A percentile compares a stretch with the other conserved stretches of the same genome.
Evolutionary conservation across 2,888 invertebrate genomes (phyloP).

Genomic region (Ligdia adustata): DNA sequence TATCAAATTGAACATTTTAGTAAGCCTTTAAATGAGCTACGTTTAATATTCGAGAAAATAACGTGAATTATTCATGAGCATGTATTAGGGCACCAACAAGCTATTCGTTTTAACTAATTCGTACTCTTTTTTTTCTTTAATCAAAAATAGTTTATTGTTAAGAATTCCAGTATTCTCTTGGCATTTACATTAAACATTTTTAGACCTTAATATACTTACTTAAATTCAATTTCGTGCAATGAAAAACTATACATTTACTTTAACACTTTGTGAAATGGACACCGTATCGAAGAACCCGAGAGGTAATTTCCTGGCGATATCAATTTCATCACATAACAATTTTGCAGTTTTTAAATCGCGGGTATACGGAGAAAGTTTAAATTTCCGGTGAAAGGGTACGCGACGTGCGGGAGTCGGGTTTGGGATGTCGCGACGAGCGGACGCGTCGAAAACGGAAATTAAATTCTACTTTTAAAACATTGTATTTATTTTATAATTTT

Average conservation of each 20-base stretch:
- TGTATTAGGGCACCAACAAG: too few species aligned
- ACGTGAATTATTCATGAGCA: neutral
- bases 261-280: neutral
- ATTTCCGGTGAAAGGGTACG: conserved; percentile 48
- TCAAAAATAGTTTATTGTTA: too few species aligned
- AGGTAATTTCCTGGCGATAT: conserved; percentile 24
- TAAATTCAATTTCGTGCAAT: too few species aligned
- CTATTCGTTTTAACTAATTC: too few species aligned
- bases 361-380: conserved; percentile 55
- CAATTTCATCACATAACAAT: conserved; percentile 31
- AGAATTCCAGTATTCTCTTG: too few species aligned
- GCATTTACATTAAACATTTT: too few species aligned
- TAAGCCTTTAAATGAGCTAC: too few species aligned
- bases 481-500: too few species aligned
- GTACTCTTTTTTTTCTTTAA: too few species aligned
- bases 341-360: conserved; percentile 32
- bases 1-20: too few species aligned
- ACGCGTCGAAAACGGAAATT: conserved; percentile 52
- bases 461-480: conserved; percentile 37
- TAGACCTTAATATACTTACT: too few species aligned
- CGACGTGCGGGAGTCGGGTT: conserved; percentile 34
- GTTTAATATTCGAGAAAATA: neutral
- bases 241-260: too few species aligned
- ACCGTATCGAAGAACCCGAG: neutral
- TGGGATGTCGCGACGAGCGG: conserved; percentile 34